Evolutionary conservation across 2,888 invertebrate genomes (phyloP).

Genomic region (Lasioglossum malachurum): DNA sequence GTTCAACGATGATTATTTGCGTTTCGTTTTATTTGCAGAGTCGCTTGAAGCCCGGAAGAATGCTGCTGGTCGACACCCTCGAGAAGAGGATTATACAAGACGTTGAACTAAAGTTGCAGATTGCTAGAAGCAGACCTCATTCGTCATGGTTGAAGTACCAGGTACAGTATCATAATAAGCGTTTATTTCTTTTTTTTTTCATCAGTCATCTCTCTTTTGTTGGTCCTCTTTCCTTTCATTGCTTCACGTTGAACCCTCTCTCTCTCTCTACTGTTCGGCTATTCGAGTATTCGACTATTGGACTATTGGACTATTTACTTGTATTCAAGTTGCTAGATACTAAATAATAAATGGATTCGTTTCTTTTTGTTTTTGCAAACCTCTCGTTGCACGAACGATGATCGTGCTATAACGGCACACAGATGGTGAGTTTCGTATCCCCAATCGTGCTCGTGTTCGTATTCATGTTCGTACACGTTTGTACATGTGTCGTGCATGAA

Average conservation of each 20-base stretch:
- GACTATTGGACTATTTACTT: background rate
- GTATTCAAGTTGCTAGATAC: background rate
- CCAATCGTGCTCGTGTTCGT: constrained; percentile 33
- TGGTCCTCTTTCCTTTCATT: background rate
- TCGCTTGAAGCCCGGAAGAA: constrained; percentile 98
- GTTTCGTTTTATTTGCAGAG: constrained; percentile 88
- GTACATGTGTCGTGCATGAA: background rate
- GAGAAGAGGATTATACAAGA: constrained; percentile 96
- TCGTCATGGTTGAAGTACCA: constrained; percentile 95
- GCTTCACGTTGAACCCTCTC: background rate
- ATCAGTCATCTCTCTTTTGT: constrained; percentile 7
- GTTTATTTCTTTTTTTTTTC: background rate
- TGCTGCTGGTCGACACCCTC: constrained; percentile 98
- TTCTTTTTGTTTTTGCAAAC: constrained; percentile 78
- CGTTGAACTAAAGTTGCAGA: constrained; percentile 95
- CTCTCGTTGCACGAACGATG: constrained; percentile 81
- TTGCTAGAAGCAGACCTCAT: constrained; percentile 95
- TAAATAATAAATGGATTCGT: constrained; percentile 29
- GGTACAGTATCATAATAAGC: constrained; percentile 85
- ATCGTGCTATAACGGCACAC: constrained; percentile 78
- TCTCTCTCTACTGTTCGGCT: background rate
- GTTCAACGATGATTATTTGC: constrained; percentile 75
- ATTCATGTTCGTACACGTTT: background rate
- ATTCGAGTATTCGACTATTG: background rate
- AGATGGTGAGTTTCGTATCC: constrained; percentile 84